A percentile compares a stretch with the other conserved stretches of the same genome.
Evolutionary conservation across 1,140 invertebrate genomes (phyloP).

Genomic region (Steinernema feltiae): DNA sequence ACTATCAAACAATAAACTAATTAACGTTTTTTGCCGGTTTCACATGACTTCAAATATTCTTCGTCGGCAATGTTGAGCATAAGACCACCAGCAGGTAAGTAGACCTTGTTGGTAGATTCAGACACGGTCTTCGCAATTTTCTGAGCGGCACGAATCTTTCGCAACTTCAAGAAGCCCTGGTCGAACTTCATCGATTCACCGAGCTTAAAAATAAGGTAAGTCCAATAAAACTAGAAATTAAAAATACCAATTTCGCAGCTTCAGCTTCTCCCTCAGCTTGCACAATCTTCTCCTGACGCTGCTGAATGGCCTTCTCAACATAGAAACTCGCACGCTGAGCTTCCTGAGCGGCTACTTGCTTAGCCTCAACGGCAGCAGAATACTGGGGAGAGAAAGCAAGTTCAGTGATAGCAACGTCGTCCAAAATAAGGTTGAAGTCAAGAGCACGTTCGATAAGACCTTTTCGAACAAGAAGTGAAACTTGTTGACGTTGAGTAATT

Average conservation of each 20-base stretch:
- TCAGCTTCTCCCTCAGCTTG: conserved; percentile 99
- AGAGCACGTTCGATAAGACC: conserved; percentile 89
- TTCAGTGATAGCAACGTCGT: conserved; percentile 99
- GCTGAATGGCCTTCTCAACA: conserved; percentile 93
- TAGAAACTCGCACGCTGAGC: conserved; percentile 95
- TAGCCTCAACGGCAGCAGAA: conserved; percentile 97
- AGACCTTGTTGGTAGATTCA: conserved; percentile 86
- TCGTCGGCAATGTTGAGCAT: conserved; percentile 95
- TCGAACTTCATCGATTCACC: conserved; percentile 87
- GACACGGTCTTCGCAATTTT: conserved; percentile 92
- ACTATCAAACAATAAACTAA: conserved; percentile 27
- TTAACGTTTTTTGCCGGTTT: conserved; percentile 48
- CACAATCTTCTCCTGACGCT: conserved; percentile 97
- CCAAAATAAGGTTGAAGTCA: conserved; percentile 96
- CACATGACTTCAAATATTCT: conserved; percentile 69
- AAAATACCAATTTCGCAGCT: conserved; percentile 69
- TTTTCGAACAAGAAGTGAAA: conserved; percentile 82
- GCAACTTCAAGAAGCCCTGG: conserved; percentile 91
- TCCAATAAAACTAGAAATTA: background rate
- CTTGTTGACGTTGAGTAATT: conserved; percentile 89
- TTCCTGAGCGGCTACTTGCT: conserved; percentile 98
- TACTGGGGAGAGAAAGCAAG: conserved; percentile 98
- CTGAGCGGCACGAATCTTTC: conserved; percentile 93
- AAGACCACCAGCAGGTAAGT: conserved; percentile 79
- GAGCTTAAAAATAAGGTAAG: conserved; percentile 67